Conservation (phyloP, 2,888 invertebrate species). For the Acronicta psi region DNA sequence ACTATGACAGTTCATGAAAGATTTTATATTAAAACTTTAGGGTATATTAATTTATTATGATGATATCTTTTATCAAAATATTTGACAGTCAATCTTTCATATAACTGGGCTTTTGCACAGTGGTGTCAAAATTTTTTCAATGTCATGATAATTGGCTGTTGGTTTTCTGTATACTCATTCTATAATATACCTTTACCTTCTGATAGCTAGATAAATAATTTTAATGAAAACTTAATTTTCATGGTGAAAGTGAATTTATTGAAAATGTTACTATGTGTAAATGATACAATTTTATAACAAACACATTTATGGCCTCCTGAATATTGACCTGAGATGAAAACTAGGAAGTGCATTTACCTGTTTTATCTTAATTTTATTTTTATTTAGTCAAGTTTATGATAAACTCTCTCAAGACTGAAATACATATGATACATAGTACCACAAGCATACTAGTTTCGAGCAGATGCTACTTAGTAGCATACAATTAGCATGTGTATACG, state of each 20-base stretch:
- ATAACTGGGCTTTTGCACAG: slow-evolving; percentile 59
- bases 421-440: too few species aligned
- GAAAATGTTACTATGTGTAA: too few species aligned
- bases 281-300: background rate
- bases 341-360: too few species aligned
- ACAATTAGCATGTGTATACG: too few species aligned
- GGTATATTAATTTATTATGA: background rate
- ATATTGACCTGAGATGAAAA: too few species aligned
- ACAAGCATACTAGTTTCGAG: too few species aligned
- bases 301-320: background rate
- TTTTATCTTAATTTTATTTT: too few species aligned
- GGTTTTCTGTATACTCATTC: slow-evolving; percentile 87
- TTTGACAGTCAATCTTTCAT: slow-evolving; percentile 64
- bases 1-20: slow-evolving; percentile 55
- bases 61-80: background rate
- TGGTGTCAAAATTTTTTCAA: slow-evolving; percentile 51
- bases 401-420: too few species aligned
- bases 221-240: slow-evolving; percentile 6
- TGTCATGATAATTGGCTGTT: slow-evolving; percentile 75
- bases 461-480: too few species aligned
- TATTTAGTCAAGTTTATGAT: too few species aligned
- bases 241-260: background rate
- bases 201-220: slow-evolving; percentile 66
- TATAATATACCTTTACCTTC: slow-evolving; percentile 81
- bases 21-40: slow-evolving; percentile 13